Evolutionary conservation across 2,888 invertebrate genomes (phyloP), one percentile per base, ranked within the genome.

Genomic region (Drosophila anceps): DNA sequence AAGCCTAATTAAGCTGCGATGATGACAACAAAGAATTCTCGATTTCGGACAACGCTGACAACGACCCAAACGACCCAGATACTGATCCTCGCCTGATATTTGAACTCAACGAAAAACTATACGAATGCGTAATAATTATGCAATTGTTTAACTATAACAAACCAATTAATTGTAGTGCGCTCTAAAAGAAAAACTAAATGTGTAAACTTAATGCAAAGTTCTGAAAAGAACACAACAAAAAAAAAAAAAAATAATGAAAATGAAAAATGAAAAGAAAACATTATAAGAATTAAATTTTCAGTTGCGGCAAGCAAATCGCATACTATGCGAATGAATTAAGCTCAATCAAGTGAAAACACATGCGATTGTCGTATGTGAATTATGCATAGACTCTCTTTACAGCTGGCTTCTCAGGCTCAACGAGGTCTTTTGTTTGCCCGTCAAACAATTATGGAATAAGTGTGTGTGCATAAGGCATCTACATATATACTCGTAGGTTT

Each of bases 291-390:
- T 43, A 77, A 60, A 50, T 55, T n/a, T 5, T 50, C 29, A 65
- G 44, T 48, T 62, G 20, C 41, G 37, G 12, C 33, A 82, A 88
- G 61, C 66, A 79, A 86, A 77, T 54, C 58, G 90, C 89, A 84
- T 82, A 69, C 80, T 70, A 80, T 81, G 81, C 91, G 70, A 84
- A 90, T 81, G 69, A 85, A 91, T 90, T 84, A 84, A 82, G 78
- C 76, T 72, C 84, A 90, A 90, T 90, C 78, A 89, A 77, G 60
- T 44, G 59, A 33, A 44, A 13, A 53, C 63, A 68, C 46, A 39
- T 48, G 41, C 31, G 51, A 64, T 55, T 58, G 35, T 57, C 61
- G 46, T 33, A 50, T 69, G 48, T 64, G 46, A 60, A 73, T 73
- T 69, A 68, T 68, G 64, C 57, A 67, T 67, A 63, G 50, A 50